Evolutionary conservation across 2,113 vertebrate species (phyloP).

Genomic region (Saccopteryx bilineata): DNA sequence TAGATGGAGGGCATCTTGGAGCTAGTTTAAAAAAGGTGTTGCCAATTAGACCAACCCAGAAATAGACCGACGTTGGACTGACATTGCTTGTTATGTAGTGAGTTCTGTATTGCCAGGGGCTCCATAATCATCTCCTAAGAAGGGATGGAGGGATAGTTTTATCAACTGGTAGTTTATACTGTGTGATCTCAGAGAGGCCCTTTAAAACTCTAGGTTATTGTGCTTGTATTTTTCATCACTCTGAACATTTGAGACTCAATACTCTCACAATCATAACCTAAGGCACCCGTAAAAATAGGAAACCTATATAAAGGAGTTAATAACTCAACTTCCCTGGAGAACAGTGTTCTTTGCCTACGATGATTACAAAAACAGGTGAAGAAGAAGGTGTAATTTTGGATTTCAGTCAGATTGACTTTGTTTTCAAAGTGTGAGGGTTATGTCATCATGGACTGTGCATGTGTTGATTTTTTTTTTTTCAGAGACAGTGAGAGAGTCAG

Average conservation of each 20-base stretch:
- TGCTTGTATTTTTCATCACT: not conserved
- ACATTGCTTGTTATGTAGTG: not conserved
- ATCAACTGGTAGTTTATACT: not conserved
- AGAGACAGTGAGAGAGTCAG: too few relatives aligned
- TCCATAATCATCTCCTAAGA: not conserved
- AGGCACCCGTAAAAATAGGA: not conserved
- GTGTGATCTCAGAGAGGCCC: not conserved
- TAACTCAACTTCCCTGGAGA: slow-evolving; percentile 11
- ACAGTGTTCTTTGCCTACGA: not conserved
- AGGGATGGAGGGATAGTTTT: not conserved
- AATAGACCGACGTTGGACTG: not conserved
- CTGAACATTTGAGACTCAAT: not conserved
- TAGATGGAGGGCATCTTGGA: not conserved
- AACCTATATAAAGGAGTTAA: not conserved
- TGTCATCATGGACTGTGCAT: not conserved
- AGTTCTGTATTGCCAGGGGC: not conserved
- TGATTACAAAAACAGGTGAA: slow-evolving; percentile 5
- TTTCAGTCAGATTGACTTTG: not conserved
- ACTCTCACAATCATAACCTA: not conserved
- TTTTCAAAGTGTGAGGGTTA: not conserved
- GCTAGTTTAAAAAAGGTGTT: not conserved
- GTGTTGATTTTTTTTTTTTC: not conserved
- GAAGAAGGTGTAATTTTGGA: not conserved
- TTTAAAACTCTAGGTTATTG: not conserved
- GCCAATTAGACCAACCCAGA: not conserved